Base-by-base conservation (phyloP, 2,888 invertebrate genomes). In the Beris morrisii region DNA sequence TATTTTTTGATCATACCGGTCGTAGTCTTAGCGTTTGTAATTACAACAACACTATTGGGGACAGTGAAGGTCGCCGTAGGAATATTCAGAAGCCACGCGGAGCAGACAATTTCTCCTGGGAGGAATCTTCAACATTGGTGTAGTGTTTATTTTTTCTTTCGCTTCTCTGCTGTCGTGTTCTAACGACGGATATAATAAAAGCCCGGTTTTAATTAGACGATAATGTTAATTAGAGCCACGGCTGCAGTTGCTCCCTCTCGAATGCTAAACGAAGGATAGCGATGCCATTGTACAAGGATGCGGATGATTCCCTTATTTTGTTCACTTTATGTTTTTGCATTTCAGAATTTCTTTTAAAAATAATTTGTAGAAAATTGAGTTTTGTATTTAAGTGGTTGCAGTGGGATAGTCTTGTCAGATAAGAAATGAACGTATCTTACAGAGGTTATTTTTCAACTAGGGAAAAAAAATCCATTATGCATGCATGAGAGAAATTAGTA, bases 191-290 rank as follows among this genome's bases (percentile, higher is more conserved):
- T 13, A 44, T 55, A 64, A 55, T 64, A 64, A 55, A 64, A 38
- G 45, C 28, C 54, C 53, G 45, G 43, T 54, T 43, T 64, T 64
- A 64, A 64, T 64, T 64, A 64, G 64, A 64, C 64, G 54, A 55
- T 64, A 52, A 64, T 64, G 54, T 55, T 64, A 64, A 64, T 64
- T 64, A 55, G 55, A 15, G 55, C 13, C 32, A 59, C 32, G 59
- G 48, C 48, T 59, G 59, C 59, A 59, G 48, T 45, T 59, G 59
- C 48, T 43, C 32, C 13, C 44, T n/a, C 7, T 59, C 31, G 13
- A 46, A 48, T 48, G 48, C 32, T 32, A 48, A 59, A 57, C 57
- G 57, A 57, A 57, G 7, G 32, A 32, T 32, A 32, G 4, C 32
- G 32, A 7, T n/a, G n/a, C 22, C 22, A 22, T 22, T 22, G 22